Conservation (phyloP, 2,888 invertebrate species). For the Andrena haemorrhoa region DNA sequence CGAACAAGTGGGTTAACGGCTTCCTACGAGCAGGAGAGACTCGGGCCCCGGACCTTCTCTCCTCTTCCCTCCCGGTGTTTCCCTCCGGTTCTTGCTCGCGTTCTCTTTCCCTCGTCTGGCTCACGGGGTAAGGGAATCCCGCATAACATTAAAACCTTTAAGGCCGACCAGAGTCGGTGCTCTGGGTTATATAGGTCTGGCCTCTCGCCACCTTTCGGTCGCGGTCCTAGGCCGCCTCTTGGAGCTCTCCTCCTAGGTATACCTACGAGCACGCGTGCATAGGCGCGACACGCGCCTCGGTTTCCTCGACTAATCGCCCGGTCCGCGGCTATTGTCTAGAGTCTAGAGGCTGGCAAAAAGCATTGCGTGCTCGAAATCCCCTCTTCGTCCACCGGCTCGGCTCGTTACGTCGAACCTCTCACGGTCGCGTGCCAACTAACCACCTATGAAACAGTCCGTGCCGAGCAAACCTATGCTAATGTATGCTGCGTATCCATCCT, state of each 20-base stretch:
- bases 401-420: slow-evolving; percentile 65
- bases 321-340: slow-evolving; percentile 63
- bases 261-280: not conserved
- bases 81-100: slow-evolving; percentile 6
- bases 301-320: slow-evolving; percentile 34
- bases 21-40: slow-evolving; percentile 74
- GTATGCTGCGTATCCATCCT: slow-evolving; percentile 71
- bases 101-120: slow-evolving; percentile 53
- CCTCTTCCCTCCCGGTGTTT: slow-evolving; percentile 37
- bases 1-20: slow-evolving; percentile 83
- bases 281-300: slow-evolving; percentile 36
- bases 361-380: slow-evolving; percentile 67
- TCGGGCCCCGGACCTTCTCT: slow-evolving; percentile 55
- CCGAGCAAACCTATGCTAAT: slow-evolving; percentile 77
- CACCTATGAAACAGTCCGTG: slow-evolving; percentile 76
- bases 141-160: slow-evolving; percentile 82
- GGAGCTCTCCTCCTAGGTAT: slow-evolving; percentile 18
- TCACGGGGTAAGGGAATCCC: slow-evolving; percentile 78
- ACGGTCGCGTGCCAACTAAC: slow-evolving; percentile 78
- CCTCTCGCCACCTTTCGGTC: slow-evolving; percentile 10
- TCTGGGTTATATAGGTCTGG: not conserved
- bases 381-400: slow-evolving; percentile 36
- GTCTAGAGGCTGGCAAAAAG: slow-evolving; percentile 66
- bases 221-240: slow-evolving; percentile 4
- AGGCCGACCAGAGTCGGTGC: slow-evolving; percentile 50